These are phyloP conservation scores for Lycaena phlaeas DNA, from an alignment of 2,888 invertebrate species.

Conservation along the genomic window DNA sequence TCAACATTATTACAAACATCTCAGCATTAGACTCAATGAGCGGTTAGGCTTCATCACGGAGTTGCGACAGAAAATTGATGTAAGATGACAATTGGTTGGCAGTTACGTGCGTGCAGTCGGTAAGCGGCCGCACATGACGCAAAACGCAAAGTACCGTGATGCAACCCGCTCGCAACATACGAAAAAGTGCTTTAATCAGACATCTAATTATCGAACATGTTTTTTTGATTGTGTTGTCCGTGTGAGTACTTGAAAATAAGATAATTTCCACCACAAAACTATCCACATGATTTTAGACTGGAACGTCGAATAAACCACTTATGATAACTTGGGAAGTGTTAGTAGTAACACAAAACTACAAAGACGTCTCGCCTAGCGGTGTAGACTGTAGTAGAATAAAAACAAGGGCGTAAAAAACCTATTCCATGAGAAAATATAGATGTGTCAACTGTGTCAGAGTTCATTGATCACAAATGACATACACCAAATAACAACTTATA, in stretches of 20 bases:
- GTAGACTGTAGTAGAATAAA: too few relatives aligned
- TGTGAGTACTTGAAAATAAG: too few relatives aligned
- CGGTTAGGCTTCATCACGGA: neutral
- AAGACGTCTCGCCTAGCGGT: too few relatives aligned
- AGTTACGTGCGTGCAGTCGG: neutral
- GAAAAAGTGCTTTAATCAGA: neutral
- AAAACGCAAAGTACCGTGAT: neutral
- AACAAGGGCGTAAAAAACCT: too few relatives aligned
- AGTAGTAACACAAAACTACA: too few relatives aligned
- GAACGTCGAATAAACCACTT: too few relatives aligned
- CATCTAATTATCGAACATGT: neutral
- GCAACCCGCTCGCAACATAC: neutral
- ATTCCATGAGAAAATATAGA: too few relatives aligned
- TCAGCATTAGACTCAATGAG: neutral
- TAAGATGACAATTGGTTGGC: neutral
- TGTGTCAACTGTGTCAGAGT: too few relatives aligned
- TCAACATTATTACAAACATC: neutral
- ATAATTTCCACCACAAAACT: neutral
- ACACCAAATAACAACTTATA: too few relatives aligned
- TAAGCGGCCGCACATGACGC: neutral
- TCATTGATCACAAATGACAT: too few relatives aligned
- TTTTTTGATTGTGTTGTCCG: neutral
- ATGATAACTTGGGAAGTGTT: too few relatives aligned
- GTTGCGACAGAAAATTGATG: slow-evolving; percentile 5
- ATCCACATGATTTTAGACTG: neutral